Evolutionary conservation across 1,140 invertebrate species (phyloP), one percentile per base, ranked within the genome.

Genomic region (Heliothis subflexa): DNA sequence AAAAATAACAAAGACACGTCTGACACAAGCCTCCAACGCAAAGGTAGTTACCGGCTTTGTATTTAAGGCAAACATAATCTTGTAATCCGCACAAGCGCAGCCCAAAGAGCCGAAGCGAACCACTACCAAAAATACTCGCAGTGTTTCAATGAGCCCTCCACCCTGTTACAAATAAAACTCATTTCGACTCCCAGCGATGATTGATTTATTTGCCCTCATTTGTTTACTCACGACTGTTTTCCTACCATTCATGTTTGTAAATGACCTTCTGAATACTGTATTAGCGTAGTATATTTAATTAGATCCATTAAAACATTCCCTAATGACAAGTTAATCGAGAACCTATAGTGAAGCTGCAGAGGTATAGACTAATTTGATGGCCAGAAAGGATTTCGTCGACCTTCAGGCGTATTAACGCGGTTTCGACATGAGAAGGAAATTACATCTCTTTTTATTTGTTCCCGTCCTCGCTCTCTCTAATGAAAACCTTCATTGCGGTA

Each of bases 401-500:
- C 86, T 82, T 86, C 83, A 79, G 76, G 59, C 78, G 85, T 84
- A 91, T 88, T 89, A 89, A 80, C 89, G 84, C 83, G 84, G 78
- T 83, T 86, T 81, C 82, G 81, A 87, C 86, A 88, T 83, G 83
- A 86, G 85, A 83, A 83, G 80, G 68, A 81, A 88, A 91, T 90
- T 88, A 90, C 85, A 81, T 83, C 78, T 89, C 79, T 83, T 84
- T 86, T 86, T 85, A 86, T 87, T 85, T 85, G 70, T 59, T 75
- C 71, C 72, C 61, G 79, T 84, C 80, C 25, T 55, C 62, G 40
- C 11, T 78, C 78, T 45, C 74, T 76, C 78, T 88, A 88, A 89
- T 88, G 81, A 91, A 86, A 88, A 86, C 81, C 85, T 85, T 86
- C 83, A 85, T 88, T 82, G 85, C 79, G 80, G 83, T 87, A 89